These are phyloP conservation scores for Lates japonicus DNA, from an alignment of 2,797 vertebrate genomes.

Conservation along the genomic window DNA sequence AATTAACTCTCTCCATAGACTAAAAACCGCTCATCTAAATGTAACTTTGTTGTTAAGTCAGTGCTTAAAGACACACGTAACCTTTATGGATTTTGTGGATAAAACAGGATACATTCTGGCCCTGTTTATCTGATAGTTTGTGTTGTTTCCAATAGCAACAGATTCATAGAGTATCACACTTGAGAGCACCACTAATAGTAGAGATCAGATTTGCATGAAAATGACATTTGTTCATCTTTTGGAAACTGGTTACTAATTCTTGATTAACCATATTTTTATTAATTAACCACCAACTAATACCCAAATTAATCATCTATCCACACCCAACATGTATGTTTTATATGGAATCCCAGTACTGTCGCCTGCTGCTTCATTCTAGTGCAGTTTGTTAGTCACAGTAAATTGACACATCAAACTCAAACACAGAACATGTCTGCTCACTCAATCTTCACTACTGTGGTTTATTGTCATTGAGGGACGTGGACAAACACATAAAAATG, in stretches of 20 bases:
- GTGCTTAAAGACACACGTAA: no score
- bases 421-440: slow-evolving; percentile 14
- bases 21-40: no score
- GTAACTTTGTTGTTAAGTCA: no score
- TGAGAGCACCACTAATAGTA: background rate
- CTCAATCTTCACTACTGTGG: background rate
- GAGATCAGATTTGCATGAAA: background rate
- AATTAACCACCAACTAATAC: background rate
- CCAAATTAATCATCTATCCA: background rate
- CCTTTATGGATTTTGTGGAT: background rate
- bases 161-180: background rate
- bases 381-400: slow-evolving; percentile 41
- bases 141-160: background rate
- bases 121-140: background rate
- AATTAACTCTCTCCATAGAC: no score
- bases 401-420: slow-evolving; percentile 28
- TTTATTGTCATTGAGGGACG: no score
- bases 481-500: background rate
- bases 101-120: background rate
- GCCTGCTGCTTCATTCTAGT: slow-evolving; percentile 22
- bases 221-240: no score
- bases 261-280: no score
- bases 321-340: background rate
- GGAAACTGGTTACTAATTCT: no score
- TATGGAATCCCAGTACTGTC: background rate